phyloP scores from a whole-genome alignment of 1,140 invertebrate genomes.

The Dendroctonus valens region DNA sequence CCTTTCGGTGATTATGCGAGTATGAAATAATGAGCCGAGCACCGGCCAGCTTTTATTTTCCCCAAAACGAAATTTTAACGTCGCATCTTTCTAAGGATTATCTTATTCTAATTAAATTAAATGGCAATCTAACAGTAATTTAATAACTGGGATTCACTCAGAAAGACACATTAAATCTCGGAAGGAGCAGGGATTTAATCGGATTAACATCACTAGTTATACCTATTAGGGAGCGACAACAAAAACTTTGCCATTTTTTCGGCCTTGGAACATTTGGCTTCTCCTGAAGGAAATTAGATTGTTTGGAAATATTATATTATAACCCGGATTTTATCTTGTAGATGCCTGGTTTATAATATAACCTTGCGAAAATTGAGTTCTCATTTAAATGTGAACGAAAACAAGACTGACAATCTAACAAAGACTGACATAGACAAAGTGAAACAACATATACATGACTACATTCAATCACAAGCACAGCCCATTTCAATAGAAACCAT shows the following conservation, averaged over 20 bases:
- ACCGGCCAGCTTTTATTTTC: not conserved
- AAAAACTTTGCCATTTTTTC: slow-evolving; percentile 26
- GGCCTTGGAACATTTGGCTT: not conserved
- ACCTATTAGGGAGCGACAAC: slow-evolving; percentile 22
- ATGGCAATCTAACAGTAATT: slow-evolving; percentile 25
- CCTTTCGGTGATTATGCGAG: not conserved
- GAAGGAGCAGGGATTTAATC: slow-evolving; percentile 19
- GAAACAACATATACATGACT: too few relatives aligned
- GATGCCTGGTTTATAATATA: too few relatives aligned
- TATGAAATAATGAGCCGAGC: not conserved
- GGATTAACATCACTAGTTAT: slow-evolving; percentile 28
- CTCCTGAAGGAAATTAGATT: slow-evolving; percentile 13
- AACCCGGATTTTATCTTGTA: too few relatives aligned
- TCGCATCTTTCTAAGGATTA: slow-evolving; percentile 13
- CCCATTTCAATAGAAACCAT: too few relatives aligned
- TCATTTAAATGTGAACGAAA: too few relatives aligned
- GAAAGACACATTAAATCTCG: slow-evolving; percentile 29
- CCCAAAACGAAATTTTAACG: slow-evolving; percentile 5
- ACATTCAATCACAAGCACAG: too few relatives aligned
- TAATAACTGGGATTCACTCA: slow-evolving; percentile 23
- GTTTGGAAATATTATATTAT: slow-evolving; percentile 2
- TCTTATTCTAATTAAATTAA: slow-evolving; percentile 29
- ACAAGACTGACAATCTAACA: too few relatives aligned
- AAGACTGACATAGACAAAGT: too few relatives aligned
- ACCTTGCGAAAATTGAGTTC: too few relatives aligned